A percentile compares a stretch with the other conserved stretches of the same genome.
These are phyloP conservation scores for Urocolius indicus DNA, from an alignment of 2,113 vertebrate genomes.

Conservation along the genomic window DNA sequence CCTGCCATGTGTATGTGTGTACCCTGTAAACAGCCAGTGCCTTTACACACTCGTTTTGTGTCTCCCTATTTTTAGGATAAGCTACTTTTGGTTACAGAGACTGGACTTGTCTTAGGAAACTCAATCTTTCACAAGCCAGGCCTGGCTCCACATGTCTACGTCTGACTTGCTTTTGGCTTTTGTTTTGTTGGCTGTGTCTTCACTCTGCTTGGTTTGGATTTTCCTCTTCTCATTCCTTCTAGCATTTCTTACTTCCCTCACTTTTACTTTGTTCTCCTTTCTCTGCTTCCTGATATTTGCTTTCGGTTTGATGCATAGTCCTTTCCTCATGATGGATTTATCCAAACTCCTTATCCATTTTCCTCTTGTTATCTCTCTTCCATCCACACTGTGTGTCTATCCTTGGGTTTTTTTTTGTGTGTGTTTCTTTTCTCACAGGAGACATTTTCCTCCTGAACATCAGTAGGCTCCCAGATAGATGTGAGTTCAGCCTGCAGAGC, in stretches of 20 bases:
- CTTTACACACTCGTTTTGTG: background rate
- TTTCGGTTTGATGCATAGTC: background rate
- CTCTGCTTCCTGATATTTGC: background rate
- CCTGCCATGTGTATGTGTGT: too few relatives aligned
- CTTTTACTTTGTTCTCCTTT: background rate
- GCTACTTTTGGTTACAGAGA: background rate
- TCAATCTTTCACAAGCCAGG: background rate
- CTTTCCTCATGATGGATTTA: background rate
- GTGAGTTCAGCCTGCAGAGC: constrained; percentile 69
- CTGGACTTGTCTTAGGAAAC: background rate
- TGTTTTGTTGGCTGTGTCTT: background rate
- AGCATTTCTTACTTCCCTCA: background rate
- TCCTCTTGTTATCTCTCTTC: background rate
- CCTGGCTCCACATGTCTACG: background rate
- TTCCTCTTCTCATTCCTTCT: background rate
- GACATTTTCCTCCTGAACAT: constrained; percentile 66
- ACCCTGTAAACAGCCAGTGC: background rate
- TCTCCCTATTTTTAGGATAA: background rate
- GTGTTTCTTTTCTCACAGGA: constrained; percentile 21
- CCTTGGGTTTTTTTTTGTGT: background rate
- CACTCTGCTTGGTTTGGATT: background rate
- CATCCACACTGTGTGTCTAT: background rate
- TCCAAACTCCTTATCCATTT: background rate
- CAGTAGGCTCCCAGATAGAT: constrained; percentile 45
- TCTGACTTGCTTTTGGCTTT: background rate